Evolutionary conservation across 2,888 invertebrate species (phyloP), one percentile per base, ranked within the genome.

Genomic region (Ligdia adustata): DNA sequence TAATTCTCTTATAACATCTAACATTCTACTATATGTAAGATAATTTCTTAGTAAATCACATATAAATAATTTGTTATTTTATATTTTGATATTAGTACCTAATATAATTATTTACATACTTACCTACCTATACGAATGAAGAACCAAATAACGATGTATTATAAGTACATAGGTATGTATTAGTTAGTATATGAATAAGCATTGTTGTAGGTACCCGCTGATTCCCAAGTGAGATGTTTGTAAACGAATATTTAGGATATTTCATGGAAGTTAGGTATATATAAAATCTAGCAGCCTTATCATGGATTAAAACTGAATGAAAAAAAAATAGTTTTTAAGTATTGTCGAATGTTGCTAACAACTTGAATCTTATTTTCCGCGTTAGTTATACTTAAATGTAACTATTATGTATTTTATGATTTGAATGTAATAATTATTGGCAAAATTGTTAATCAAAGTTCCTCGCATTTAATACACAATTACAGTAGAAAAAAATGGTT

Each of bases 161-260:
- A 55, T 49, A n/a, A n/a, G n/a, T n/a, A 52, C 37, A 44, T 52
- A 52, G 6, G 12, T 14, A 18, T 26, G 24, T 33, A 39, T 46
- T 47, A 54, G n/a, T 39, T 24, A 46, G 16, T 22, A 9, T 44
- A 46, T 38, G 26, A 46, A 27, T 56, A 50, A 46, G 53, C 43
- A 52, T 37, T 51, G 62, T 61, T 59, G 67, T 73, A 74, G 69
- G 63, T 67, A 74, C 69, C 66, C 62, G 66, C 69, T 58, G 69
- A 77, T 72, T 72, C 81, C 77, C 72, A 79, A 81, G 80, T 82
- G 78, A 82, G 80, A 81, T 76, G 72, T 79, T 74, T 78, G 68
- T 55, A 52, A 69, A 75, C 64, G 55, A 52, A 75, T 75, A 78
- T 74, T 73, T 75, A 78, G 68, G 43, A 39, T 72, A 66, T 53